phyloP scores from a whole-genome alignment of 2,888 invertebrate species.

The Neoaliturus tenellus region DNA sequence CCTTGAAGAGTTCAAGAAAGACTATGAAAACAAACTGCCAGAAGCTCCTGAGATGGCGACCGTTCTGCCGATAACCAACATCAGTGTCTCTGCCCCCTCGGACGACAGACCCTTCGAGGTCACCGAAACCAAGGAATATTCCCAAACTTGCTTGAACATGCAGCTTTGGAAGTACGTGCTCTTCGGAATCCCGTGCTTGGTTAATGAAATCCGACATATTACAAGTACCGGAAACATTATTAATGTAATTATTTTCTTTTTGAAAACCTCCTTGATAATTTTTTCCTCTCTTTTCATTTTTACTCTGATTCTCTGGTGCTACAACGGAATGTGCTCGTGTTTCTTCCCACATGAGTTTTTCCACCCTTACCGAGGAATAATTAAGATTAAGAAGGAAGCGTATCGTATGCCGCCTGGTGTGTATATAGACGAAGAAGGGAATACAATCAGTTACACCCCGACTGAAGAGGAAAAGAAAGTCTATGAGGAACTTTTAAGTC shows the following conservation, averaged over 20 bases:
- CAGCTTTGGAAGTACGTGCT: background rate
- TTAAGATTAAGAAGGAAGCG: constrained; percentile 2
- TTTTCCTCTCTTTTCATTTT: background rate
- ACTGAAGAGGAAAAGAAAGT: background rate
- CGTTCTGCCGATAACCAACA: background rate
- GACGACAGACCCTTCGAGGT: background rate
- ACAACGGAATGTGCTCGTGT: constrained; percentile 16
- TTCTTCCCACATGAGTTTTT: background rate
- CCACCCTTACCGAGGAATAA: constrained; percentile 7
- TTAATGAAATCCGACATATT: background rate
- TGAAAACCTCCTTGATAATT: background rate
- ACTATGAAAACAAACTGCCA: background rate
- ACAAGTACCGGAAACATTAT: background rate
- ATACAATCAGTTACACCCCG: background rate
- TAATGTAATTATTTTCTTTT: background rate
- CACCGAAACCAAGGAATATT: background rate
- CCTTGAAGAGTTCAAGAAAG: background rate
- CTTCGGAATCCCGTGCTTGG: background rate
- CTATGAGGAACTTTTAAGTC: background rate
- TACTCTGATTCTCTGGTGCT: background rate
- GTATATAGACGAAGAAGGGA: background rate
- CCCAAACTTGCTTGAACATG: background rate
- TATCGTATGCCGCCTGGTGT: background rate
- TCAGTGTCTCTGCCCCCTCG: background rate
- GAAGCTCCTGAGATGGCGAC: background rate